A percentile compares a stretch with the other conserved stretches of the same genome.
Conservation (phyloP, 2,113 vertebrate genomes). For the Tauraco erythrolophus region DNA sequence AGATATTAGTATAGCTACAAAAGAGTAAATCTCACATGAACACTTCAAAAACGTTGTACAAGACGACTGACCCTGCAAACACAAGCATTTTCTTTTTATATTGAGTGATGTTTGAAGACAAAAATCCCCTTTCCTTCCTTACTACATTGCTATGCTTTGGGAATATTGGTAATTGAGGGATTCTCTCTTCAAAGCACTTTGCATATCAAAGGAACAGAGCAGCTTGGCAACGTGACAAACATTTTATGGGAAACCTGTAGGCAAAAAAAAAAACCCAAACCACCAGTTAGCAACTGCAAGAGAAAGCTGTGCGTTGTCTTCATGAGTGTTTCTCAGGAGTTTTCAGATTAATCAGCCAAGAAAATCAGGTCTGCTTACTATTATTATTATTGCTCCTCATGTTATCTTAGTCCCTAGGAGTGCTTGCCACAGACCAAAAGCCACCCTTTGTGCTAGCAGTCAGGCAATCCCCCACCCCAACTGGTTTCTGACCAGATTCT, state of each 20-base stretch:
- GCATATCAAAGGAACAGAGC: background rate
- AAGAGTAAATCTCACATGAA: background rate
- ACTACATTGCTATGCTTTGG: background rate
- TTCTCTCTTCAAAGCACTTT: background rate
- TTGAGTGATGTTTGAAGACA: background rate
- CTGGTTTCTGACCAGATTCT: background rate
- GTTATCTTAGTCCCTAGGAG: background rate
- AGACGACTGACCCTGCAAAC: background rate
- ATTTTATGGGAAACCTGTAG: background rate
- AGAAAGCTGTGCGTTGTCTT: background rate
- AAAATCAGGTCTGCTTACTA: background rate
- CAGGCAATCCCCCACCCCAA: background rate
- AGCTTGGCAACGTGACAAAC: background rate
- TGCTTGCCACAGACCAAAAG: background rate
- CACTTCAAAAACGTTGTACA: background rate
- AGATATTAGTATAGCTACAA: background rate
- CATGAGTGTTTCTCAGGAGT: background rate
- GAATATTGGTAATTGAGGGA: background rate
- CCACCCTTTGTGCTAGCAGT: background rate
- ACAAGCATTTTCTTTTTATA: background rate
- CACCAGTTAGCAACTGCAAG: background rate
- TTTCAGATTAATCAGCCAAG: conserved; percentile 15
- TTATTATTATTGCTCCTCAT: background rate
- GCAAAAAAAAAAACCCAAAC: background rate
- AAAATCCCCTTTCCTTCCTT: background rate